phyloP scores from a whole-genome alignment of 2,113 vertebrate genomes.

The Alethe diademata region DNA sequence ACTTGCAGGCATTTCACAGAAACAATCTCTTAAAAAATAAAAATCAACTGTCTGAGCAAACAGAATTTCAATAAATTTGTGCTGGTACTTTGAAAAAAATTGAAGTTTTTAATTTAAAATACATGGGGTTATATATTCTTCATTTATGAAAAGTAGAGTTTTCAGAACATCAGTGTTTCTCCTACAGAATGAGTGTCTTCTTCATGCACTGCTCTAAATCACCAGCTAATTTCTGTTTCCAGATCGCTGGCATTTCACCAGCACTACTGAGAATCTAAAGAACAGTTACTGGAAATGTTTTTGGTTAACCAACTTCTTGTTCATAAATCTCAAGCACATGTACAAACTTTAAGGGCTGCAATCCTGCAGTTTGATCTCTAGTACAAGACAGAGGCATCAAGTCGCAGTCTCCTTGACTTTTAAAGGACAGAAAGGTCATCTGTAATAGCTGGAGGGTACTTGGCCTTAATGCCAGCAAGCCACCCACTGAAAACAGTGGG shows the following conservation, averaged over 20 bases:
- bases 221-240: neutral
- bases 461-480: neutral
- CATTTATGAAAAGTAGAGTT: neutral
- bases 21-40: neutral
- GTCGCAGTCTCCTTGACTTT: neutral
- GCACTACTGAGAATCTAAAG: neutral
- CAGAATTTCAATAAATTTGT: neutral
- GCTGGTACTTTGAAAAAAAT: neutral
- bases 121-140: neutral
- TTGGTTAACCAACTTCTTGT: neutral
- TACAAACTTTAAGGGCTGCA: neutral
- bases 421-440: neutral
- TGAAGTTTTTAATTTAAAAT: neutral
- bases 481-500: constrained; percentile 10
- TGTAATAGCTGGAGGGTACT: neutral
- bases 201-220: neutral
- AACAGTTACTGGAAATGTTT: neutral
- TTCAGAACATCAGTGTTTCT: neutral
- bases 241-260: constrained; percentile 5
- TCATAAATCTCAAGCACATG: neutral
- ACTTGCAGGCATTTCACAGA: neutral
- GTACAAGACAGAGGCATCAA: neutral
- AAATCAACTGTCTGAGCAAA: neutral
- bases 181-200: neutral
- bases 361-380: neutral